Base-by-base conservation (phyloP, 37 sponge, comb jelly and placozoan species). In the Tethya wilhelma region DNA sequence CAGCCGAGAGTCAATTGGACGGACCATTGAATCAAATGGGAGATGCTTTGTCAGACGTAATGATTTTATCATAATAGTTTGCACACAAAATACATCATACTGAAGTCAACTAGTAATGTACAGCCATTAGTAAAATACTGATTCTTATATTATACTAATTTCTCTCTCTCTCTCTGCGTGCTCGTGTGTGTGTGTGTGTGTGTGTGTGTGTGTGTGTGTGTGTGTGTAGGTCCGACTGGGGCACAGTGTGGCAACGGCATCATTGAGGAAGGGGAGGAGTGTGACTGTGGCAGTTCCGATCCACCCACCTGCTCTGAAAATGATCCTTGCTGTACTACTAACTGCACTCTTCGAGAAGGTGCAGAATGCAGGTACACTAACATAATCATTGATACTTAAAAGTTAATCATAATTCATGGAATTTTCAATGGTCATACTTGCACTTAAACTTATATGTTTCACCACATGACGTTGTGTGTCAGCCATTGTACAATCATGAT, bases 231-330 rank as follows among this genome's bases (percentile, higher is more conserved):
- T n/a, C 90, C 90, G 29, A 8, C 2, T 5, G 23, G 33, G 1
- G 59, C 71, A 11, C 83, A 68, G 72, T 93, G 94, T 82, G 94
- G 94, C 38, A 93, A 93, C 74, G 94, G 94, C 2, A 60, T 93
- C 2, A 67, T 89, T 1, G 90, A 93, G 71, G 76, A 56, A 1
- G 80, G 22, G 1, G 85, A 89, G 38, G 87, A 85, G 76, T 90
- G 91, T 64, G 91, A 90, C 38, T 90, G 91, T 60, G 91, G 91
- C 0, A 64, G 73, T 1, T 62, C 60, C 32, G 63, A 69, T 20
- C 36, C 60, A 26, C 78, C 41, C 7, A 32, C 38, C n/a, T 90
- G 91, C 37, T 4, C 14, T 33, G 34, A 0, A 12, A 75, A 34
- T 0, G 91, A 90, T 53, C 73, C 83, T 4, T 90, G 91, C 77